Percentiles rank a stretch among this genome's conserved stretches.
These are phyloP conservation scores for Plebejus melissa DNA, from an alignment of 2,888 invertebrate species.

Conservation along the genomic window DNA sequence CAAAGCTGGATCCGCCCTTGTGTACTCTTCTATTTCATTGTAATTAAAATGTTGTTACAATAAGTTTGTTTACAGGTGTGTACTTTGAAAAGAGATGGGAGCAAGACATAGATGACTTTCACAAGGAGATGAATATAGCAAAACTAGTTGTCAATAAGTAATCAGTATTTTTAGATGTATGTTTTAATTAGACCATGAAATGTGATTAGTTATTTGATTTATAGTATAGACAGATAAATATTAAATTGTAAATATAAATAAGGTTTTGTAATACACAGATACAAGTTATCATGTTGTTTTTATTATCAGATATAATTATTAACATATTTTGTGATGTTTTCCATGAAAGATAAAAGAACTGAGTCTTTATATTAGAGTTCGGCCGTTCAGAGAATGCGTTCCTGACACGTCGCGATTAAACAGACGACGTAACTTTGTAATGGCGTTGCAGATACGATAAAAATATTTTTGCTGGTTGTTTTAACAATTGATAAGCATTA, in stretches of 20 bases:
- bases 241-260: background rate
- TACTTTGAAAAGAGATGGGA: conserved; percentile 98
- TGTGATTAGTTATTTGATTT: background rate
- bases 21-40: background rate
- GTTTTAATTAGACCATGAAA: no score
- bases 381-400: no score
- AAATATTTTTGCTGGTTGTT: no score
- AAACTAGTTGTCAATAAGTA: conserved; percentile 52
- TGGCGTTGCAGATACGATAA: no score
- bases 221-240: background rate
- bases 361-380: background rate
- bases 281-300: background rate
- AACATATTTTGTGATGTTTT: background rate
- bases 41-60: background rate
- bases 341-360: background rate
- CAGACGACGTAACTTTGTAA: no score
- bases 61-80: conserved; percentile 62
- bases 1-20: background rate
- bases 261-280: background rate
- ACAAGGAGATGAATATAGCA: conserved; percentile 88
- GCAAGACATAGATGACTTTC: conserved; percentile 88
- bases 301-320: background rate
- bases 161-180: background rate
- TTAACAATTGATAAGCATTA: no score
- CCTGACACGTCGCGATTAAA: no score